A percentile compares a stretch with the other conserved stretches of the same genome.
These are phyloP conservation scores for Miltochrista miniata DNA, from an alignment of 2,888 invertebrate genomes.

Conservation along the genomic window DNA sequence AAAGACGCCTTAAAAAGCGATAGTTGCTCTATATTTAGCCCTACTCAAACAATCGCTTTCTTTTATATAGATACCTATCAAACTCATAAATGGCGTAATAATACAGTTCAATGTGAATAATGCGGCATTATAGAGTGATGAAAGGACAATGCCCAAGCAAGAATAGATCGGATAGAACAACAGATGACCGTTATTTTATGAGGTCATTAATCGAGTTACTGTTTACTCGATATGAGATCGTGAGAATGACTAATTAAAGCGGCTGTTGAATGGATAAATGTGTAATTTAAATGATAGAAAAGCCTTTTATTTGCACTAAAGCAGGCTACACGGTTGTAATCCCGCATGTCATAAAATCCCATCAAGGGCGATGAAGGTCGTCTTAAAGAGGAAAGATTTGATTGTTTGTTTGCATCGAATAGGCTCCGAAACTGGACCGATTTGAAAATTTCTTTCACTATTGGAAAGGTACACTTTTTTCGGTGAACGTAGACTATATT, in stretches of 20 bases:
- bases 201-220: constrained; percentile 17
- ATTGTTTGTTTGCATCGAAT: no score
- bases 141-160: neutral
- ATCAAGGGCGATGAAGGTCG: no score
- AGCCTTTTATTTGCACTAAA: no score
- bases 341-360: no score
- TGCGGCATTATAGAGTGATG: neutral
- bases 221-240: constrained; percentile 7
- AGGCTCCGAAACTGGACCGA: no score
- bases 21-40: neutral
- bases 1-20: no score
- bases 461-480: no score
- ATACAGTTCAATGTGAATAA: neutral
- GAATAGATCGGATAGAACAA: neutral
- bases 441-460: no score
- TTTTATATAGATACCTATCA: neutral
- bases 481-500: no score
- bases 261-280: neutral
- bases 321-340: no score
- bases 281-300: no score
- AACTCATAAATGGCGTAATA: neutral
- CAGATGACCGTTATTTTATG: constrained; percentile 19
- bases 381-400: no score
- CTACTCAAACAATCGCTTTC: neutral
- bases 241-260: constrained; percentile 16